Evolutionary conservation across 2,797 vertebrate species (phyloP), one percentile per base, ranked within the genome.

Genomic region (Girardinus metallicus): DNA sequence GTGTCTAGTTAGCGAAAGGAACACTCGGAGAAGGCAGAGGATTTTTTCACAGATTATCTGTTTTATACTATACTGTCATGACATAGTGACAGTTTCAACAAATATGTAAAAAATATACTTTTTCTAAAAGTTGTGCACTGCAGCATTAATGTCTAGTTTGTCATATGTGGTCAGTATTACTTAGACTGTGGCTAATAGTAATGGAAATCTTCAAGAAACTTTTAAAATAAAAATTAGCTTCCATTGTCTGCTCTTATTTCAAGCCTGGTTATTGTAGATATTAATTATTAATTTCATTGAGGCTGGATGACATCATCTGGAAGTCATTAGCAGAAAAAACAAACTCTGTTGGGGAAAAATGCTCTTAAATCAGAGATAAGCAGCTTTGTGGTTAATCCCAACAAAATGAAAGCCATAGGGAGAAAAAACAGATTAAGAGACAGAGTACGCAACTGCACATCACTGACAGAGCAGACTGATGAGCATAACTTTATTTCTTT

Each of bases 381-480:
- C 91, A 1, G 92, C 92, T 94, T 94, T 94, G 84, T 75, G 76
- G 77, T 83, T 87, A 95, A 94, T 93, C 91, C 91, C 78, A 74
- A 89, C 86, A 80, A 92, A 90, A 89, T 73, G 13, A 70, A 62
- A 84, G 64, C 75, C 76, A 74, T 15, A 4, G 85, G 84, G 84
- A 87, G 79, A 0, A 44, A 49, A 31, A 51, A 43, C 68, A 76
- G 82, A 92, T 88, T 86, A 88, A 60, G 62, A 86, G 74, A 41
- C 34, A 83, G 82, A 86, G 88, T 82, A 88, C 80, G 84, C 13
- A 29, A 80, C 44, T 84, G 84, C 73, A 84, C 84, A 91, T 89
- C 82, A 75, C 76, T 76, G 47, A 78, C 53, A 77, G 31, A 47
- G n/a, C 36, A 62, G 78, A 23, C 57, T 36, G 31, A 64, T 21